Evolutionary conservation across 2,797 vertebrate genomes (phyloP).

Genomic region (Lateolabrax maculatus): DNA sequence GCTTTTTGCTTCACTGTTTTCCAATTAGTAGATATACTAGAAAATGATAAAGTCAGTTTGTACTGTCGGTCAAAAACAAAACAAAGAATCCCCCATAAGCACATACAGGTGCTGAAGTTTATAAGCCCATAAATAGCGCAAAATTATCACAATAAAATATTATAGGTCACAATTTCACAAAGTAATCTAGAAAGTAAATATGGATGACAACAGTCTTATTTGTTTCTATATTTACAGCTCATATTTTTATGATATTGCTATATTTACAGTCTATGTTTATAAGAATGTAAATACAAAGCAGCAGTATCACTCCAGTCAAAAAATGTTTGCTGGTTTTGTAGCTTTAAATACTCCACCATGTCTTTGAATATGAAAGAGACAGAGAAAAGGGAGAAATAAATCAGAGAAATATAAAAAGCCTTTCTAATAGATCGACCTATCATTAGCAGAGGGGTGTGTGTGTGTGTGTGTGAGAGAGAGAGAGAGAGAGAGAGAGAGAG

Average conservation of each 20-base stretch:
- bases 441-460: slow-evolving; percentile 5
- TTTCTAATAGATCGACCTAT: slow-evolving; percentile 15
- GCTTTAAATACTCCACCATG: slow-evolving; percentile 10
- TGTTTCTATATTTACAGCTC: slow-evolving; percentile 2
- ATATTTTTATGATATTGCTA: background rate
- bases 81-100: background rate
- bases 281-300: background rate
- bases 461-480: background rate
- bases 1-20: slow-evolving; percentile 34
- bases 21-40: slow-evolving; percentile 24
- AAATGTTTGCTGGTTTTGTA: background rate
- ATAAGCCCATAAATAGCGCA: background rate
- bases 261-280: background rate
- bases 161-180: background rate
- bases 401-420: slow-evolving; percentile 19
- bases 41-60: background rate
- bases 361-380: background rate
- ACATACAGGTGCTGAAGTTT: background rate
- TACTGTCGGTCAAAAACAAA: background rate
- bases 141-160: background rate
- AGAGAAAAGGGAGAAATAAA: slow-evolving; percentile 5
- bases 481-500: background rate
- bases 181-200: background rate
- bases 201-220: background rate
- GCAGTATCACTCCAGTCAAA: background rate